phyloP scores from a whole-genome alignment of 2,113 vertebrate species.

The Salminus brasiliensis region DNA sequence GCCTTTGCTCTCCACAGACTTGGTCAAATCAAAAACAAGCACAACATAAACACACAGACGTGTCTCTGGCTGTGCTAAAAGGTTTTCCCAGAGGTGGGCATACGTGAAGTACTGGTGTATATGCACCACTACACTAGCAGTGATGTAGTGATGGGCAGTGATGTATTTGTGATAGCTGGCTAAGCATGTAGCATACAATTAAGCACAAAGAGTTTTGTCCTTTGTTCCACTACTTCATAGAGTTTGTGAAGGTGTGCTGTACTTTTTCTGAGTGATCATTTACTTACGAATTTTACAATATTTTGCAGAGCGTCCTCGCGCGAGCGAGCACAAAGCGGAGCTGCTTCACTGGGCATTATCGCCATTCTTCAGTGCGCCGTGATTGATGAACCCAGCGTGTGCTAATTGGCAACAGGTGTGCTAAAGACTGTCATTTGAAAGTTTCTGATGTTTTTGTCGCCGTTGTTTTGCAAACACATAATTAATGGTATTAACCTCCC shows the following conservation, averaged over 20 bases:
- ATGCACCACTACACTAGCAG: too few species aligned
- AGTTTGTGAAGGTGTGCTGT: conserved; percentile 3
- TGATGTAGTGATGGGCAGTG: too few species aligned
- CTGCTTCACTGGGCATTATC: conserved; percentile 27
- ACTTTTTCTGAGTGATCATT: neutral
- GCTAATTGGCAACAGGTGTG: conserved; percentile 89
- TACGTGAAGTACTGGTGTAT: too few species aligned
- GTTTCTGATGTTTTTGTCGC: conserved; percentile 71
- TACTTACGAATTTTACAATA: conserved; percentile 10
- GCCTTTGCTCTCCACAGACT: too few species aligned
- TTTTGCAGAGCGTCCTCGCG: conserved; percentile 12
- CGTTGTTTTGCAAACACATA: conserved; percentile 63
- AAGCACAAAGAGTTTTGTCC: neutral
- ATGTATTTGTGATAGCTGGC: neutral
- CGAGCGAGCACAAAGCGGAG: conserved; percentile 31
- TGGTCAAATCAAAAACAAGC: too few species aligned
- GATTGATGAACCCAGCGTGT: conserved; percentile 84
- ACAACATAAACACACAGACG: too few species aligned
- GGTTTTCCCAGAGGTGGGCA: too few species aligned
- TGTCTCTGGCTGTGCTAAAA: too few species aligned
- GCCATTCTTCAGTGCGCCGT: conserved; percentile 69
- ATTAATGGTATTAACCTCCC: conserved; percentile 84
- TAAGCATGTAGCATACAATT: neutral
- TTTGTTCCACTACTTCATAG: neutral
- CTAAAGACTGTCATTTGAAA: conserved; percentile 77